A percentile compares a stretch with the other conserved stretches of the same genome.
Conservation (phyloP, 92 coral and sea anemone genomes). For the Actinernus sp. region DNA sequence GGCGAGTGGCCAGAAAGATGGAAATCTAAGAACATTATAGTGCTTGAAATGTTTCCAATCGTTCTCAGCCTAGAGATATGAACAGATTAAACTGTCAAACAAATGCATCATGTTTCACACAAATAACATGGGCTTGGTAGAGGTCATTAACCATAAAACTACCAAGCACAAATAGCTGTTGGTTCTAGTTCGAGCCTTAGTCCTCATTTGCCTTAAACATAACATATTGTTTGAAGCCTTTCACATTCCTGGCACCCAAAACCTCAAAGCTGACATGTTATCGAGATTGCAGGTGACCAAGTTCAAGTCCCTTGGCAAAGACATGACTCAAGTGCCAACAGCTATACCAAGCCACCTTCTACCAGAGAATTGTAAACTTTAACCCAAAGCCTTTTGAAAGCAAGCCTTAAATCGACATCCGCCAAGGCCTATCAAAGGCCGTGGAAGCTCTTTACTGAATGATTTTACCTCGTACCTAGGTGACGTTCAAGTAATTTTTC, state of each 20-base stretch:
- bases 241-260: slow-evolving; percentile 21
- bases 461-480: too few species aligned
- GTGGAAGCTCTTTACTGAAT: slow-evolving; percentile 21
- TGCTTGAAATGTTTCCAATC: slow-evolving; percentile 52
- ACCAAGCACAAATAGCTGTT: slow-evolving; percentile 27
- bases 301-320: slow-evolving; percentile 20
- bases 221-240: slow-evolving; percentile 28
- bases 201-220: slow-evolving; percentile 19
- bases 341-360: slow-evolving; percentile 14
- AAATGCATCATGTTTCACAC: slow-evolving; percentile 8
- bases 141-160: slow-evolving; percentile 34
- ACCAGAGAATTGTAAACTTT: slow-evolving; percentile 53
- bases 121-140: slow-evolving; percentile 14
- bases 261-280: slow-evolving; percentile 28
- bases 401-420: slow-evolving; percentile 10
- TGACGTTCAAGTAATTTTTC: too few species aligned
- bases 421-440: slow-evolving; percentile 13
- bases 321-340: slow-evolving; percentile 12
- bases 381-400: slow-evolving; percentile 17
- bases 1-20: slow-evolving; percentile 51
- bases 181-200: slow-evolving; percentile 21
- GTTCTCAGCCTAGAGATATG: slow-evolving; percentile 17
- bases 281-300: slow-evolving; percentile 50
- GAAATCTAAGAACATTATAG: slow-evolving; percentile 19
- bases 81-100: slow-evolving; percentile 13